Conservation (phyloP, 2,797 vertebrate species). For the Trachurus trachurus region DNA sequence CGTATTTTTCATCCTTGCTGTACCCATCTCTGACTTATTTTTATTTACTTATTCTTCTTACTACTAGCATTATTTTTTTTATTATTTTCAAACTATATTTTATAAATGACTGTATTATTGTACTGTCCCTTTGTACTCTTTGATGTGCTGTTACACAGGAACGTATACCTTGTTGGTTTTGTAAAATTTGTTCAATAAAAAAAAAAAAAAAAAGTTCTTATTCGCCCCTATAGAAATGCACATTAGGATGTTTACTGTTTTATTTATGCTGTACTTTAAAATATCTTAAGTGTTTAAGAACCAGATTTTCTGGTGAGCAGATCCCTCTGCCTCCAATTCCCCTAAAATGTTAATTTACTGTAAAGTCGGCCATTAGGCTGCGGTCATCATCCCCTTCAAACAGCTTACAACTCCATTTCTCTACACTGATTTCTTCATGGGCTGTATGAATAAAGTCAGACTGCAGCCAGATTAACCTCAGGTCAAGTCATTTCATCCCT, state of each 20-base stretch:
- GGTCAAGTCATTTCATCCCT: slow-evolving; percentile 26
- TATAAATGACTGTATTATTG: too few species aligned
- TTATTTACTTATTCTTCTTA: too few species aligned
- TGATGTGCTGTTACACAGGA: too few species aligned
- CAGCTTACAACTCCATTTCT: slow-evolving; percentile 28
- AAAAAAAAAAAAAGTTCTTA: too few species aligned
- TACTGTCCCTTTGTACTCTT: too few species aligned
- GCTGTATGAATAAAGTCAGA: slow-evolving; percentile 26
- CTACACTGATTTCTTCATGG: slow-evolving; percentile 26
- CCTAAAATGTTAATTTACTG: slow-evolving; percentile 10
- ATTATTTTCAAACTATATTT: too few species aligned
- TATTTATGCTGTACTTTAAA: neutral
- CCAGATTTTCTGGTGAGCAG: slow-evolving; percentile 1
- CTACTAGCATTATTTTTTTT: too few species aligned
- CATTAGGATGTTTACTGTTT: neutral
- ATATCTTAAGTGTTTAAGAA: neutral
- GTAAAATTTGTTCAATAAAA: too few species aligned
- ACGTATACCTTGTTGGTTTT: too few species aligned
- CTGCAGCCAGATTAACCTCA: slow-evolving; percentile 34
- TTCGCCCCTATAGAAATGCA: neutral
- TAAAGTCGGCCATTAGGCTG: slow-evolving; percentile 13
- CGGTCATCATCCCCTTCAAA: slow-evolving; percentile 19
- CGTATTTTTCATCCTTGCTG: too few species aligned
- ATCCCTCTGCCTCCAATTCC: neutral
- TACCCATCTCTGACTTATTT: too few species aligned